Evolutionary conservation across 2,113 vertebrate genomes (phyloP), one percentile per base, ranked within the genome.

Genomic region (Sphyrna mokarran): DNA sequence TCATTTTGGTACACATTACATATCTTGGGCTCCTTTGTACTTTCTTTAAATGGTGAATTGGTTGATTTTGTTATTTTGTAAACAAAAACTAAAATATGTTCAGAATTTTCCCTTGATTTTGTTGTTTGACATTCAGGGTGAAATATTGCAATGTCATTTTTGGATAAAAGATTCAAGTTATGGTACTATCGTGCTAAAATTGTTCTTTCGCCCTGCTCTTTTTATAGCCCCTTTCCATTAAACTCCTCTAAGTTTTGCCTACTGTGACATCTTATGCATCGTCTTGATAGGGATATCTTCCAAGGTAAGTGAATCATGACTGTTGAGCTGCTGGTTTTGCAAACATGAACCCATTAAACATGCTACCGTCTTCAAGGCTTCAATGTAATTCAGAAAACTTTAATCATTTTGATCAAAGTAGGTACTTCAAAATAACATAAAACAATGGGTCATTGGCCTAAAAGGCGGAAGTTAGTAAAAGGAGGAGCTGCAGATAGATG

Each of bases 371-470:
- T 48, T 48, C 43, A 0, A 40, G n/a, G 63, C 37, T 94, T 37
- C 20, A 94, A 94, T 23, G 37, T 70, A 43, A 94, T 94, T 94
- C 43, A 94, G 93, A 94, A 23, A 43, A 11, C 90, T 66, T 94
- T 37, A 43, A 69, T 94, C 66, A 70, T 94, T 94, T 37, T 94
- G 20, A 40, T 40, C 63, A 94, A 94, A 94, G 1, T 69, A 70
- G n/a, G 69, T n/a, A 0, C 86, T 11, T 94, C 93, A 94, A 48
- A 94, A 94, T 69, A 94, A 94, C 4, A 61, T 68, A 66, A 91
- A 63, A 91, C 14, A 37, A 22, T 66, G 14, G 33, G 90, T 29
- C 26, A 20, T 72, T 70, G 68, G 93, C 33, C 23, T 43, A 26
- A 40, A 72, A 14, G 29, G 48, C 29, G 40, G 37, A 68, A 68